These are phyloP conservation scores for Echinarachnius parma DNA, from an alignment of 53 echinoderm and acorn worm species.

Conservation along the genomic window DNA sequence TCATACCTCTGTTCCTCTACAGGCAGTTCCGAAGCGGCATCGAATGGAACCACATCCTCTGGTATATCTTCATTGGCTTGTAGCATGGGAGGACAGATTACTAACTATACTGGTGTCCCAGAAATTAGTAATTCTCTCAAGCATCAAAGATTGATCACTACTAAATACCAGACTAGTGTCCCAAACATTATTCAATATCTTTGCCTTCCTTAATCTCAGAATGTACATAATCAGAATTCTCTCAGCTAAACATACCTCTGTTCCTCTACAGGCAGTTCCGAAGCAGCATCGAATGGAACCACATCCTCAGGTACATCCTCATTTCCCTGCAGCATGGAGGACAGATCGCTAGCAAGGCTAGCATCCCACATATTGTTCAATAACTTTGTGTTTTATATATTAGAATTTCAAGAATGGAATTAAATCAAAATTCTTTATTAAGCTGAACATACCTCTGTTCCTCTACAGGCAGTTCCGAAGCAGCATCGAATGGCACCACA, in stretches of 20 bases:
- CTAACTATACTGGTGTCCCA: conserved; percentile 74
- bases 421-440: too few relatives aligned
- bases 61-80: conserved; percentile 89
- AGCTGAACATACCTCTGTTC: conserved; percentile 97
- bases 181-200: too few relatives aligned
- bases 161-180: too few relatives aligned
- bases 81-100: conserved; percentile 76
- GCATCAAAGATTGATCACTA: too few relatives aligned
- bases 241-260: conserved; percentile 94
- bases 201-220: too few relatives aligned
- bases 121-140: conserved; percentile 1
- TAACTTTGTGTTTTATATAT: too few relatives aligned
- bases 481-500: conserved; percentile 95
- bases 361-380: too few relatives aligned
- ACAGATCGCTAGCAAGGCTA: conserved; percentile 66
- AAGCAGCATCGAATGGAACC: conserved; percentile 96
- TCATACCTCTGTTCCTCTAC: conserved; percentile 85
- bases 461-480: conserved; percentile 88
- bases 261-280: conserved; percentile 91
- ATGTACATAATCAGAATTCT: too few relatives aligned
- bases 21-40: conserved; percentile 79
- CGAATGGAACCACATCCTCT: conserved; percentile 82
- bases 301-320: conserved; percentile 88
- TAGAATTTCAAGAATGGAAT: too few relatives aligned
- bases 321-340: conserved; percentile 84